These are phyloP conservation scores for Mixornis gularis DNA, from an alignment of 2,113 vertebrate species.

Conservation along the genomic window DNA sequence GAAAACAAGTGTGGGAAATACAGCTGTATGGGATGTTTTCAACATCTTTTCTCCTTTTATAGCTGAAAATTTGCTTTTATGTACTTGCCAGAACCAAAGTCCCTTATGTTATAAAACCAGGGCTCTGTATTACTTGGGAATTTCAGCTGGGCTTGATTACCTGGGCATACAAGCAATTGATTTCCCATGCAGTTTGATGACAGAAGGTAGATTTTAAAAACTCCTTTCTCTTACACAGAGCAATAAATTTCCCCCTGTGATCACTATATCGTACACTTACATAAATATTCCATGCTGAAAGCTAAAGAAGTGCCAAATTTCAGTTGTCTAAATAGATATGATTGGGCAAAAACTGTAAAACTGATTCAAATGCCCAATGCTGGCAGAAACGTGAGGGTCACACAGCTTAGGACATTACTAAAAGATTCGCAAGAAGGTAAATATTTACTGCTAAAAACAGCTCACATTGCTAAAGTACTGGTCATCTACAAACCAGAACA, in stretches of 20 bases:
- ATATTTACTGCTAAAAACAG: slow-evolving; percentile 3
- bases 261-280: neutral
- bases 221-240: neutral
- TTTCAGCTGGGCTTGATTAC: slow-evolving; percentile 42
- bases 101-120: slow-evolving; percentile 43
- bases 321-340: neutral
- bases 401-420: neutral
- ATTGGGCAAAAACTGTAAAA: neutral
- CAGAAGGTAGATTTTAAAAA: neutral
- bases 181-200: neutral
- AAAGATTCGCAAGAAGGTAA: neutral
- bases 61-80: slow-evolving; percentile 86
- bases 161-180: neutral
- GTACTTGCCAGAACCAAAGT: slow-evolving; percentile 69
- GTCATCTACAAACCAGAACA: neutral
- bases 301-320: neutral
- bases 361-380: neutral
- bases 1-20: slow-evolving; percentile 72
- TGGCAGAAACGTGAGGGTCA: neutral
- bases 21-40: slow-evolving; percentile 65
- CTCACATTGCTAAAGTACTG: neutral
- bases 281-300: neutral
- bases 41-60: slow-evolving; percentile 90
- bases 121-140: slow-evolving; percentile 26
- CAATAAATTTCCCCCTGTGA: neutral